phyloP scores from a whole-genome alignment of 2,113 vertebrate species.

The Indicator maculatus region DNA sequence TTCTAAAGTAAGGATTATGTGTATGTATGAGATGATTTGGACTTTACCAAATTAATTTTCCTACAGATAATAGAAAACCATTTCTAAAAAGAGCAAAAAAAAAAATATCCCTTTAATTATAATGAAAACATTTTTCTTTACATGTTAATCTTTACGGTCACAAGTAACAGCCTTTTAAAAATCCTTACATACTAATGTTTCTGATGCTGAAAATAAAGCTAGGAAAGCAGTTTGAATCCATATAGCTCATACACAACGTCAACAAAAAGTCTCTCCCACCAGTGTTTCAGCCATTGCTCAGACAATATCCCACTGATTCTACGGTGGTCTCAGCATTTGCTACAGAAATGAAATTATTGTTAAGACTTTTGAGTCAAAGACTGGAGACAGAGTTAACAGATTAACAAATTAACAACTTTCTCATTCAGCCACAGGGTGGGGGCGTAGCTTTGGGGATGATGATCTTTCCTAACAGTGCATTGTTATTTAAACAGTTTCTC shows the following conservation, averaged over 20 bases:
- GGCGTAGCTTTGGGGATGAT: conserved; percentile 15
- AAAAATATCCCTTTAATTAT: neutral
- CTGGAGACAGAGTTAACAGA: neutral
- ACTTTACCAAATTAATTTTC: neutral
- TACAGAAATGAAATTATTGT: neutral
- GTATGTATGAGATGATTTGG: neutral
- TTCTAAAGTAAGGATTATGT: neutral
- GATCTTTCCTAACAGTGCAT: neutral
- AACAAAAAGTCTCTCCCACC: neutral
- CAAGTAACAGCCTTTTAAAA: neutral
- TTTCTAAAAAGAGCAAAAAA: neutral
- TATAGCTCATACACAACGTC: neutral
- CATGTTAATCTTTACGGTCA: neutral
- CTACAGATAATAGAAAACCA: neutral
- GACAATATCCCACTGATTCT: neutral
- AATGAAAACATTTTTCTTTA: neutral
- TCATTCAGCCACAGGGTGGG: conserved; percentile 50
- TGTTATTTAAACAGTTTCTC: neutral
- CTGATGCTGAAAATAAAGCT: neutral
- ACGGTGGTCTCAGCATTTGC: neutral
- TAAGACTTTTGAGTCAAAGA: neutral
- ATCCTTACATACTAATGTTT: neutral
- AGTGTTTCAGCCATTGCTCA: no score
- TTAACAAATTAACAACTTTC: neutral
- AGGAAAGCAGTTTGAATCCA: neutral